Base-by-base conservation (phyloP, 2,113 vertebrate genomes). In the Elachura formosa region DNA sequence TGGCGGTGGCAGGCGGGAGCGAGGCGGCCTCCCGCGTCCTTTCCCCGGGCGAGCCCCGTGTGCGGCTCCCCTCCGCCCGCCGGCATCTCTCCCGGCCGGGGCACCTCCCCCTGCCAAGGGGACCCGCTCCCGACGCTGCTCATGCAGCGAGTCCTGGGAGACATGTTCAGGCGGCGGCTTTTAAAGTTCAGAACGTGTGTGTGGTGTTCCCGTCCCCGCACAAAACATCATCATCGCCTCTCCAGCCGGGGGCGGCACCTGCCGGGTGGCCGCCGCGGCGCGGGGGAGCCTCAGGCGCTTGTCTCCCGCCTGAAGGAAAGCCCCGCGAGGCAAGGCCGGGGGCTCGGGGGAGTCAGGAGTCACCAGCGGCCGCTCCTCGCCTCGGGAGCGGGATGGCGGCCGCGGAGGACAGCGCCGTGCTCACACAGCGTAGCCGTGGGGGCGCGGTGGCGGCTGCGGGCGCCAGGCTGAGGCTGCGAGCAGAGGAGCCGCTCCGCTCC, bases 341-440 rank as follows among this genome's bases (percentile, higher is more conserved):
- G 72, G 34, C 20, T 45, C 13, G 38, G 15, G 33, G 41, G 19
- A 10, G 6, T 2, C 19, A 3, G 75, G 4, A 25, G 29, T 18
- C 28, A 4, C 6, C 40, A 1, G 52, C 36, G 41, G 49, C 41
- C 28, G 33, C 52, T 45, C 11, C 75, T 48, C n/a, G 9, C 31
- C 45, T 19, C 40, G 3, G n/a, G 22, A 52, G 45, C 2, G 11
- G 78, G 78, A 29, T 67, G 92, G 73, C 5, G 9, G 51, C 38
- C 1, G 5, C 1, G n/a, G 66, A 22, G 73, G 23, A 25, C 59
- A 33, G 6, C 38, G 2, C 31, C 4, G 5, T 5, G 3, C 1
- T 21, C 23, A 12, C 29, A 5, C n/a, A 2, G 49, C 38, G 43
- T 29, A 8, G 49, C 38, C 5, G 1, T 2, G 69, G 56, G 54